Evolutionary conservation across 2,888 invertebrate genomes (phyloP), one percentile per base, ranked within the genome.

Genomic region (Trichogramma dendrolimi): DNA sequence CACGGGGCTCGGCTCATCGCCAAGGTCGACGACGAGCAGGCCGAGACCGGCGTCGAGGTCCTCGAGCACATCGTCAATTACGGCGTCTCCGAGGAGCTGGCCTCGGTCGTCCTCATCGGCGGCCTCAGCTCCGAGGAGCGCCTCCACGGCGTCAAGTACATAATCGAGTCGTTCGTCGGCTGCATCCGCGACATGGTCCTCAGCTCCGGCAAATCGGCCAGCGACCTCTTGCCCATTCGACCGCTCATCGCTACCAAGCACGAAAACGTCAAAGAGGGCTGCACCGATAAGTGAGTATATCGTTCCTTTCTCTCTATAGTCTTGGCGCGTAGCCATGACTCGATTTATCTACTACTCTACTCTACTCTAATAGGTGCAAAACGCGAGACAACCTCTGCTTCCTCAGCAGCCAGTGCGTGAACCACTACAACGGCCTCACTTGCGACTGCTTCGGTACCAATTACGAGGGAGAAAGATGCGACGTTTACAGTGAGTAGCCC

Each of bases 391-490:
- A 94, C 79, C 83, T 92, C 6, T 96, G 96, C 79, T 92, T 94
- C 76, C 85, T 89, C 75, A 91, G 92, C 47, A 93, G 92, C 42
- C 86, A 86, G 65, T 96, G 96, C 78, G 89, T 96, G 65, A 96
- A 96, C 80, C 92, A 93, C 75, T 96, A 95, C 79, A 91, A 92
- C 71, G 88, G 89, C 62, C 86, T 92, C 64, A 89, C 91, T 14
- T 96, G 96, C 76, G 94, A 96, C 77, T 96, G 96, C 78, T 96
- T 94, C 74, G 94, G 93, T 38, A 94, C 94, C 2, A 85, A 87
- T 71, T 94, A 93, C 79, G 95, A 96, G 81, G 96, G 95, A 69
- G 91, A 92, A 71, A 88, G 89, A 69, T 96, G 96, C 81, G 92
- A 94, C 81, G 89, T 92, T 71, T 91, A 91, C 77, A 93, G 95